These are phyloP conservation scores for Artemia sinica DNA, from an alignment of 2,888 invertebrate genomes.

Conservation along the genomic window DNA sequence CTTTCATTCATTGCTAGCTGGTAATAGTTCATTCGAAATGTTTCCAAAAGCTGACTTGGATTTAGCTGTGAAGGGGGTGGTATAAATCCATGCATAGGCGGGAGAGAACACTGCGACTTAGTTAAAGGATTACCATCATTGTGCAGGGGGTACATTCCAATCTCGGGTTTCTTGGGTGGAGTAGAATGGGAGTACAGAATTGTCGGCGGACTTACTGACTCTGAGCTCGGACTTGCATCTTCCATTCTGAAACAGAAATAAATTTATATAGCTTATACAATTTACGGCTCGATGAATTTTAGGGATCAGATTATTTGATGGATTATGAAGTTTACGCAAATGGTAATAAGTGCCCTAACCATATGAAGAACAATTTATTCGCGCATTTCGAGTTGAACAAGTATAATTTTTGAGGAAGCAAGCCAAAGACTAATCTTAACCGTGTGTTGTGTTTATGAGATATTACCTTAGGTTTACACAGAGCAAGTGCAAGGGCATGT, in stretches of 20 bases:
- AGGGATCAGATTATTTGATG: too few relatives aligned
- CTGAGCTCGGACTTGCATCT: neutral
- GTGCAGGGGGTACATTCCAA: neutral
- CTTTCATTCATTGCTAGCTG: constrained; percentile 2
- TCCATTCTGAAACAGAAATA: neutral
- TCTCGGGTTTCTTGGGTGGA: constrained; percentile 1
- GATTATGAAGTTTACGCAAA: too few relatives aligned
- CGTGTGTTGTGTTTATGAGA: too few relatives aligned
- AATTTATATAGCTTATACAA: too few relatives aligned
- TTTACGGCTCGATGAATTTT: too few relatives aligned
- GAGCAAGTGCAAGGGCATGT: too few relatives aligned
- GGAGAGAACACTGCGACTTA: neutral
- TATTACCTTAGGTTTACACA: too few relatives aligned
- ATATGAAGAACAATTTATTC: too few relatives aligned
- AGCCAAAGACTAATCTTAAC: too few relatives aligned
- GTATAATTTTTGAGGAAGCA: too few relatives aligned
- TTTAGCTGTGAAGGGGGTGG: neutral
- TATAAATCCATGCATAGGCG: neutral
- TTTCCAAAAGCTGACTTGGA: constrained; percentile 6
- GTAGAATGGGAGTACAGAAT: neutral
- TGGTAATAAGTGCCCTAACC: too few relatives aligned
- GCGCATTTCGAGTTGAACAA: too few relatives aligned
- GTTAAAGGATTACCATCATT: neutral
- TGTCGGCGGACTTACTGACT: neutral
- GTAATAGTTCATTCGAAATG: constrained; percentile 9